Conservation (phyloP, 2,888 invertebrate species). For the Dasypolia templi region DNA sequence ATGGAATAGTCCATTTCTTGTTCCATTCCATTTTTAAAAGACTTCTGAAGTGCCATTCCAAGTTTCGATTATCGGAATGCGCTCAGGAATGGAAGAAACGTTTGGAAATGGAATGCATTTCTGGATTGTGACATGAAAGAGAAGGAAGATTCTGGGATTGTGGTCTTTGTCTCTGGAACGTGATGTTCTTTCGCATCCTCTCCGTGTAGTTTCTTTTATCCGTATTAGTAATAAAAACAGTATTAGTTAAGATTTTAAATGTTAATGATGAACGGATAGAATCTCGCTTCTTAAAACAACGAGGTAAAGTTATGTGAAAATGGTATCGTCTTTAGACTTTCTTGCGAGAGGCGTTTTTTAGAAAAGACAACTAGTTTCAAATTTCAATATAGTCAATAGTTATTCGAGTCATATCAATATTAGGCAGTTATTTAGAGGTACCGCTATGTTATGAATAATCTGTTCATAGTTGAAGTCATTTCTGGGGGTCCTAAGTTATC, state of each 20-base stretch:
- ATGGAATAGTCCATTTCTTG: slow-evolving; percentile 70
- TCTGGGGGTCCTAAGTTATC: slow-evolving; percentile 60
- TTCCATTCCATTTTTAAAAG: slow-evolving; percentile 71
- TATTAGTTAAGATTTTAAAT: slow-evolving; percentile 81
- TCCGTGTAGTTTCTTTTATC: slow-evolving; percentile 76
- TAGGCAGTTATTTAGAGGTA: slow-evolving; percentile 72
- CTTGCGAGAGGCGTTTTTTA: slow-evolving; percentile 67
- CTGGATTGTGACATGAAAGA: slow-evolving; percentile 63
- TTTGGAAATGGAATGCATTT: slow-evolving; percentile 66
- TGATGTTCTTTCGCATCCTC: slow-evolving; percentile 69
- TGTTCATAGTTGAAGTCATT: slow-evolving; percentile 70
- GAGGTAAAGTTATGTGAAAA: slow-evolving; percentile 64
- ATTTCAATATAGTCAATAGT: slow-evolving; percentile 83
- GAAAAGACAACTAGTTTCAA: slow-evolving; percentile 81
- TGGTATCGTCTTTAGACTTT: slow-evolving; percentile 54
- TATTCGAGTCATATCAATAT: slow-evolving; percentile 84
- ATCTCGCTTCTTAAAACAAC: slow-evolving; percentile 70
- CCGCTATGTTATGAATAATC: slow-evolving; percentile 51
- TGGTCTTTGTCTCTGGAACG: slow-evolving; percentile 61
- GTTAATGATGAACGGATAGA: slow-evolving; percentile 66
- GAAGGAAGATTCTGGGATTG: slow-evolving; percentile 58
- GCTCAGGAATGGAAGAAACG: slow-evolving; percentile 63
- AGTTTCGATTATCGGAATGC: slow-evolving; percentile 61
- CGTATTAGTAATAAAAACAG: slow-evolving; percentile 77
- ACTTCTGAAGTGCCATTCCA: slow-evolving; percentile 68